Conservation (phyloP, 2,888 invertebrate species). For the Scaeva pyrastri region DNA sequence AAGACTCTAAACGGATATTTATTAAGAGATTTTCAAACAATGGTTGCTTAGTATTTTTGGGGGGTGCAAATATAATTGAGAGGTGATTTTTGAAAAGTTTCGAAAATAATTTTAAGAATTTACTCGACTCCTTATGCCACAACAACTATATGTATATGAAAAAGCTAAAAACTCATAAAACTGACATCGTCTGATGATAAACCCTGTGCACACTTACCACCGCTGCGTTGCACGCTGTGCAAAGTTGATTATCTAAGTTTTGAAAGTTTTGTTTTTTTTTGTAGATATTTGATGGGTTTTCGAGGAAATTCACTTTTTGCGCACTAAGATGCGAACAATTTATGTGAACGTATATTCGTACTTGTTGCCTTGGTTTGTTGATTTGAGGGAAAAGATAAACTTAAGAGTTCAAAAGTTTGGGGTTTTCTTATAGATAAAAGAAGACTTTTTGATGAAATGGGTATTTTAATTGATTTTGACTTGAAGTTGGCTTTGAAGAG, state of each 20-base stretch:
- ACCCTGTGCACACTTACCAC: not conserved
- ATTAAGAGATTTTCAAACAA: constrained; percentile 8
- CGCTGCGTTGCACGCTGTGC: not conserved
- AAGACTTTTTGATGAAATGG: not conserved
- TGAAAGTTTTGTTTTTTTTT: not conserved
- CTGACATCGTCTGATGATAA: not conserved
- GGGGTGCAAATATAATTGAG: not conserved
- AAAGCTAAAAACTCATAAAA: constrained; percentile 10
- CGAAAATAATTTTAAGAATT: not conserved
- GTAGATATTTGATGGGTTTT: constrained; percentile 2
- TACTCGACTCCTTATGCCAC: not conserved
- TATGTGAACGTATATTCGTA: too few relatives aligned
- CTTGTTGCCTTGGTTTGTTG: not conserved
- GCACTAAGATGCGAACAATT: too few relatives aligned
- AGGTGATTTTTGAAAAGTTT: constrained; percentile 10
- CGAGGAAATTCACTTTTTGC: not conserved
- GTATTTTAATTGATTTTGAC: not conserved
- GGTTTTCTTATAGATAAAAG: not conserved
- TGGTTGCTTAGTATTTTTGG: not conserved
- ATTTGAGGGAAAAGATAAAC: not conserved
- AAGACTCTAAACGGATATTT: constrained; percentile 9
- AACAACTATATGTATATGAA: not conserved
- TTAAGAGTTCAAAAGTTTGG: not conserved
- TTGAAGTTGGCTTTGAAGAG: not conserved
- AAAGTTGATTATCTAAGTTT: constrained; percentile 18